Evolutionary conservation across 2,888 invertebrate species (phyloP).

Genomic region (Nudaria mundana): DNA sequence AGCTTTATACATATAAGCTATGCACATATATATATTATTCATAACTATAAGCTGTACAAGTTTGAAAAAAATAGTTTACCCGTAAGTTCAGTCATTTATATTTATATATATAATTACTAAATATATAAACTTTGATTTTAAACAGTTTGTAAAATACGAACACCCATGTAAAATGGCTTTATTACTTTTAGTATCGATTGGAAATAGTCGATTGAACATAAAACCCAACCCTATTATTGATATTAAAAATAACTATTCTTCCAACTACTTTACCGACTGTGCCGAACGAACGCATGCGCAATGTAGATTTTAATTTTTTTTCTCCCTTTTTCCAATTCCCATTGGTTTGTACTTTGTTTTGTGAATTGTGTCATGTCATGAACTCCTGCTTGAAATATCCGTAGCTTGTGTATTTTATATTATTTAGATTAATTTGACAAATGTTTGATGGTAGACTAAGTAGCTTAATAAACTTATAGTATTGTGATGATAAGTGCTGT

Average conservation of each 20-base stretch:
- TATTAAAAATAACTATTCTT: slow-evolving; percentile 42
- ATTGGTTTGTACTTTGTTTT: slow-evolving; percentile 80
- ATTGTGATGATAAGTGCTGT: slow-evolving; percentile 81
- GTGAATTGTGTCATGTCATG: slow-evolving; percentile 72
- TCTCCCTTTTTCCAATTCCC: slow-evolving; percentile 68
- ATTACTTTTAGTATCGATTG: too few relatives aligned
- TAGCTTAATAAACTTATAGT: slow-evolving; percentile 59
- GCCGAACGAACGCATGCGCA: slow-evolving; percentile 68
- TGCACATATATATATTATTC: too few relatives aligned
- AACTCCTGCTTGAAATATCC: slow-evolving; percentile 65
- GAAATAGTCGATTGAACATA: too few relatives aligned
- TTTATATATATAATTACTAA: too few relatives aligned
- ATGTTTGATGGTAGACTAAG: slow-evolving; percentile 68
- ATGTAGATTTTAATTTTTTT: slow-evolving; percentile 55
- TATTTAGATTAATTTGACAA: slow-evolving; percentile 54
- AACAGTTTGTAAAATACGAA: too few relatives aligned
- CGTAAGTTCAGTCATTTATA: too few relatives aligned
- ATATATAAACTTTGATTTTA: too few relatives aligned
- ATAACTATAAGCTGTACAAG: too few relatives aligned
- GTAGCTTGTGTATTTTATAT: slow-evolving; percentile 70
- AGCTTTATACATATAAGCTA: too few relatives aligned
- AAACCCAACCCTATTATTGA: slow-evolving; percentile 41
- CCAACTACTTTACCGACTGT: slow-evolving; percentile 61
- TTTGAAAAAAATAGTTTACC: too few relatives aligned
- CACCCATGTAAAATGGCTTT: too few relatives aligned